These are phyloP conservation scores for Micrasema minimum DNA, from an alignment of 1,140 invertebrate species.

Conservation along the genomic window DNA sequence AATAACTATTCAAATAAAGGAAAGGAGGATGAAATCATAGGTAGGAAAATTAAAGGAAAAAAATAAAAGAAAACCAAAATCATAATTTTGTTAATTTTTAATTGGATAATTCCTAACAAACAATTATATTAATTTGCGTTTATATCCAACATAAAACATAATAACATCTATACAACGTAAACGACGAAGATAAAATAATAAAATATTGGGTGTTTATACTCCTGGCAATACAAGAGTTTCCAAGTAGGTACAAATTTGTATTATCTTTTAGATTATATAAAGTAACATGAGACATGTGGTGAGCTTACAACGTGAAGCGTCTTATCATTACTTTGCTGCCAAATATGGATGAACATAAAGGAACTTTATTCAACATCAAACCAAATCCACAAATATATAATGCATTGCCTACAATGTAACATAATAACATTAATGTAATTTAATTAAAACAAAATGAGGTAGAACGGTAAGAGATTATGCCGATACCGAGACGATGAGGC, in stretches of 20 bases:
- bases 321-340: slow-evolving; percentile 53
- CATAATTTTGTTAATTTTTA: slow-evolving; percentile 67
- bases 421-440: slow-evolving; percentile 49
- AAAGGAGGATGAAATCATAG: slow-evolving; percentile 35
- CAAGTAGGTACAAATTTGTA: slow-evolving; percentile 62
- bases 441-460: slow-evolving; percentile 53
- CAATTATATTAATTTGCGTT: slow-evolving; percentile 66
- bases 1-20: slow-evolving; percentile 10
- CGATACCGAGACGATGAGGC: slow-evolving; percentile 51
- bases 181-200: slow-evolving; percentile 60
- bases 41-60: slow-evolving; percentile 56
- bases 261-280: slow-evolving; percentile 45
- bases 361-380: slow-evolving; percentile 46
- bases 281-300: slow-evolving; percentile 51
- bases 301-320: slow-evolving; percentile 49
- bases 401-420: slow-evolving; percentile 53
- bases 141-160: slow-evolving; percentile 67
- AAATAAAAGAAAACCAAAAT: slow-evolving; percentile 57
- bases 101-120: slow-evolving; percentile 69
- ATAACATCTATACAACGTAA: slow-evolving; percentile 70
- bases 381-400: slow-evolving; percentile 53
- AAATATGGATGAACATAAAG: slow-evolving; percentile 50
- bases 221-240: slow-evolving; percentile 58
- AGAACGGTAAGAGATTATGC: slow-evolving; percentile 54
- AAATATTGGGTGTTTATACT: slow-evolving; percentile 66